Conservation (phyloP, 2,888 invertebrate genomes). For the Heteropelma amictum region DNA sequence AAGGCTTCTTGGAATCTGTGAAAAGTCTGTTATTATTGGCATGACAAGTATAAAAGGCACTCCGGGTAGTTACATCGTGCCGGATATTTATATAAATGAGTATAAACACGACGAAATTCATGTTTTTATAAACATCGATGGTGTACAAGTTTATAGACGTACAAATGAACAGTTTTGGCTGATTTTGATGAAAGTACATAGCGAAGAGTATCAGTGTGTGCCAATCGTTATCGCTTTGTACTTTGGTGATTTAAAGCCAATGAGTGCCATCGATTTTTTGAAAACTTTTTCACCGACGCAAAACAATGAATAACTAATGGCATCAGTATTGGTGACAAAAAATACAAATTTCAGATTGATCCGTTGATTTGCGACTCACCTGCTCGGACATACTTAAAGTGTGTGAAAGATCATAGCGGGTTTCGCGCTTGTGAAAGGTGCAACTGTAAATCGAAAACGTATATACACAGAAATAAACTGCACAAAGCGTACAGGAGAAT, state of each 20-base stretch:
- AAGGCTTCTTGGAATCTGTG: slow-evolving; percentile 16
- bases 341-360: slow-evolving; percentile 41
- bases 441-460: slow-evolving; percentile 40
- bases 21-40: slow-evolving; percentile 8
- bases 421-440: slow-evolving; percentile 55
- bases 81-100: slow-evolving; percentile 15
- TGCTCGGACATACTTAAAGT: slow-evolving; percentile 51
- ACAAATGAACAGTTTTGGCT: slow-evolving; percentile 41
- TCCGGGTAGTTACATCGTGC: slow-evolving; percentile 17
- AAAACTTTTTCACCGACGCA: slow-evolving; percentile 47
- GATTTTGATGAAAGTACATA: slow-evolving; percentile 26
- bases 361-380: slow-evolving; percentile 51
- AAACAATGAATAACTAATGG: slow-evolving; percentile 30
- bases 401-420: slow-evolving; percentile 41
- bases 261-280: slow-evolving; percentile 29
- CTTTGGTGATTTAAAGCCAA: slow-evolving; percentile 52
- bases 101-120: too few relatives aligned
- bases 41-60: slow-evolving; percentile 31
- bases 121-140: slow-evolving; percentile 35
- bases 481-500: slow-evolving; percentile 33
- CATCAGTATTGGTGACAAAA: slow-evolving; percentile 17
- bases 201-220: slow-evolving; percentile 33
- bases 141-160: slow-evolving; percentile 26
- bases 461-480: slow-evolving; percentile 50
- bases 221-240: slow-evolving; percentile 47